A percentile compares a stretch with the other conserved stretches of the same genome.
Evolutionary conservation across 2,888 invertebrate genomes (phyloP).

Genomic region (Cephus nigrinus): DNA sequence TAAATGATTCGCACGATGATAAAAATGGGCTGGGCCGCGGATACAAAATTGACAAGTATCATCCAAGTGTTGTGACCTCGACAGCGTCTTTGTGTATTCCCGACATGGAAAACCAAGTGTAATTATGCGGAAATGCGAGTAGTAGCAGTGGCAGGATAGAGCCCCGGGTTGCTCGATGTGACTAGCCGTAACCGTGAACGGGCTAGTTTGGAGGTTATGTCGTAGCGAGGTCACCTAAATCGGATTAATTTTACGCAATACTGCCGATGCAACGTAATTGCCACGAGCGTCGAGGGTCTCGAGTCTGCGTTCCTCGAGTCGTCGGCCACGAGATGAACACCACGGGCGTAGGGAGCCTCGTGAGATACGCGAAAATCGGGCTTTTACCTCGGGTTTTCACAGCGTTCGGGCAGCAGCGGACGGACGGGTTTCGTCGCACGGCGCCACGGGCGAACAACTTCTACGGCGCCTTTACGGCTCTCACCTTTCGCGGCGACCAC

Average conservation of each 20-base stretch:
- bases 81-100: neutral
- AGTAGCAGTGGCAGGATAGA: neutral
- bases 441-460: slow-evolving; percentile 49
- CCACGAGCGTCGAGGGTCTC: slow-evolving; percentile 31
- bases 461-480: slow-evolving; percentile 44
- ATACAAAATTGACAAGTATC: neutral
- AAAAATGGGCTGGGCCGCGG: slow-evolving; percentile 46
- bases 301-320: slow-evolving; percentile 27
- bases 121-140: neutral
- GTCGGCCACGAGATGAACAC: slow-evolving; percentile 38
- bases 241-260: slow-evolving; percentile 64
- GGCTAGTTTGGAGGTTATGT: slow-evolving; percentile 48
- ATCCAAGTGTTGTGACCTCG: neutral
- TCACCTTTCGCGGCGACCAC: slow-evolving; percentile 12
- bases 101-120: neutral
- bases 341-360: slow-evolving; percentile 50
- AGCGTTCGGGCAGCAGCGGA: slow-evolving; percentile 46
- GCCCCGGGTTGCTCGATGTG: neutral
- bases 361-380: slow-evolving; percentile 46
- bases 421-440: slow-evolving; percentile 42
- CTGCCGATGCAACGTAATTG: slow-evolving; percentile 51
- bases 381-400: slow-evolving; percentile 52
- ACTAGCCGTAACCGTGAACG: neutral
- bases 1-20: slow-evolving; percentile 1
- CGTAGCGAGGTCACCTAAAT: slow-evolving; percentile 62